Percentiles rank a stretch among this genome's conserved stretches.
Evolutionary conservation across 1,140 invertebrate species (phyloP).

Genomic region (Notospermus geniculatus): DNA sequence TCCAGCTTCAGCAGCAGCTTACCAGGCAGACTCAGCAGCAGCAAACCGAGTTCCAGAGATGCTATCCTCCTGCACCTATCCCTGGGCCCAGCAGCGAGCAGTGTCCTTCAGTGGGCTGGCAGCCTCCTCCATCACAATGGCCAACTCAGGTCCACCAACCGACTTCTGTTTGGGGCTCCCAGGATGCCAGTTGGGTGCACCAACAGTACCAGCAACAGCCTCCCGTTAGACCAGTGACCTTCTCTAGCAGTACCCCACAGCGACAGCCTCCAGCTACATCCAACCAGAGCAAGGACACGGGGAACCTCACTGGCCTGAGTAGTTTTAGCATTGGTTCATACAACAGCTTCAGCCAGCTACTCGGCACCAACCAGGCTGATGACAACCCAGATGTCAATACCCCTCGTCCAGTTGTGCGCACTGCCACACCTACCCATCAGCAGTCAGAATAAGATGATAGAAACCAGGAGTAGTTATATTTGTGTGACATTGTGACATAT

Average conservation of each 20-base stretch:
- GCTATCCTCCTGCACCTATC: slow-evolving; percentile 4
- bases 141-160: slow-evolving; percentile 3
- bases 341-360: too few species aligned
- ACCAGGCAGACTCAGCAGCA: background rate
- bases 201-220: slow-evolving; percentile 5
- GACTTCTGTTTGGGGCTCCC: slow-evolving; percentile 8
- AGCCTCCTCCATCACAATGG: slow-evolving; percentile 9
- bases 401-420: too few species aligned
- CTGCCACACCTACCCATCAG: too few species aligned
- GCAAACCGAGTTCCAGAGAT: background rate
- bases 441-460: too few species aligned
- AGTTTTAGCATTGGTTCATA: too few species aligned
- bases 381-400: too few species aligned
- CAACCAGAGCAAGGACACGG: slow-evolving; percentile 2
- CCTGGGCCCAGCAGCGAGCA: slow-evolving; percentile 1
- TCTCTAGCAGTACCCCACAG: background rate
- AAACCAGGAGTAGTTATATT: too few species aligned
- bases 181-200: slow-evolving; percentile 8
- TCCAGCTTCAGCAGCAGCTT: background rate
- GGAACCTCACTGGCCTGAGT: too few species aligned
- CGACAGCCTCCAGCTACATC: background rate
- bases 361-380: too few species aligned
- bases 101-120: slow-evolving; percentile 6
- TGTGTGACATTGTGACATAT: too few species aligned
- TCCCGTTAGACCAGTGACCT: slow-evolving; percentile 4